phyloP scores from a whole-genome alignment of 2,888 invertebrate genomes.

The Acrocyrtus sp. region DNA sequence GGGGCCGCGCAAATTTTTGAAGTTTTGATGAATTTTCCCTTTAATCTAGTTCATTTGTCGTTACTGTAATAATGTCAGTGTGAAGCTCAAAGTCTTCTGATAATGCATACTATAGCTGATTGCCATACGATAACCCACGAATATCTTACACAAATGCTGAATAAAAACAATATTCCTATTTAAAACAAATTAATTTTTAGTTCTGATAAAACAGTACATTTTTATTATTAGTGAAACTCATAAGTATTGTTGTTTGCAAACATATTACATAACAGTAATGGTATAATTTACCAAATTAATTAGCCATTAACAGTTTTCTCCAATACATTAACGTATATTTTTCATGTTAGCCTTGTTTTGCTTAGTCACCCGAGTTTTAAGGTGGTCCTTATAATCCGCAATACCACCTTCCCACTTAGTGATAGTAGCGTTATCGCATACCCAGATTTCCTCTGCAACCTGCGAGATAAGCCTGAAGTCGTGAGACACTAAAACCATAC shows the following conservation, averaged over 20 bases:
- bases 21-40: slow-evolving; percentile 44
- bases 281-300: not conserved
- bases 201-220: no score
- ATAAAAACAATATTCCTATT: slow-evolving; percentile 32
- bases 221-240: slow-evolving; percentile 25
- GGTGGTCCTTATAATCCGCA: slow-evolving; percentile 93
- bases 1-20: slow-evolving; percentile 45
- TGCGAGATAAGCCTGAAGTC: slow-evolving; percentile 99
- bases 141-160: slow-evolving; percentile 28
- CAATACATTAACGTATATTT: slow-evolving; percentile 27
- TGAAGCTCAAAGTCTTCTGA: slow-evolving; percentile 52
- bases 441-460: slow-evolving; percentile 99
- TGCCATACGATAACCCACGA: slow-evolving; percentile 46
- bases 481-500: slow-evolving; percentile 99
- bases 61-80: slow-evolving; percentile 39
- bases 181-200: no score
- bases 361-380: slow-evolving; percentile 87
- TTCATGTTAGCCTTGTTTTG: slow-evolving; percentile 68
- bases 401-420: slow-evolving; percentile 99
- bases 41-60: slow-evolving; percentile 48
- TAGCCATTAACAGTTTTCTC: no score
- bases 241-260: slow-evolving; percentile 13
- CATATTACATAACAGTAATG: slow-evolving; percentile 4
- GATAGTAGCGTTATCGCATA: slow-evolving; percentile 94
- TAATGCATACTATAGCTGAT: slow-evolving; percentile 43